These are phyloP conservation scores for Brachycybe producta DNA, from an alignment of 2,888 invertebrate genomes.

Conservation along the genomic window DNA sequence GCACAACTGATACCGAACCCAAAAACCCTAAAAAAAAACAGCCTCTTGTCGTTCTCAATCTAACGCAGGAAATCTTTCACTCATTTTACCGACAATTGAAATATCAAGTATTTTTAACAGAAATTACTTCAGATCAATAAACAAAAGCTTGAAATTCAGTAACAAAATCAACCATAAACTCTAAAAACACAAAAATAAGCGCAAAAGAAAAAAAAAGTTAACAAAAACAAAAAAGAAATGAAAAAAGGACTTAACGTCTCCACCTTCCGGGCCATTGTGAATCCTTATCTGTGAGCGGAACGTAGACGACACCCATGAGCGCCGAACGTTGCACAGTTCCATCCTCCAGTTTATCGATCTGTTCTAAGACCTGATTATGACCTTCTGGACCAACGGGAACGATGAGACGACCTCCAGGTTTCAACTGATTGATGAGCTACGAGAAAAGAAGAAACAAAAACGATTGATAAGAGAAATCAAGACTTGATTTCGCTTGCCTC, in stretches of 20 bases:
- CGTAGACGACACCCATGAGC: constrained; percentile 92
- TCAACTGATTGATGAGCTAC: constrained; percentile 71
- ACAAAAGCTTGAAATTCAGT: too few species aligned
- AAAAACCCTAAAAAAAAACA: too few species aligned
- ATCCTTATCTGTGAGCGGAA: constrained; percentile 80
- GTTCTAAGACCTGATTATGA: constrained; percentile 70
- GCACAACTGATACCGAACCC: too few species aligned
- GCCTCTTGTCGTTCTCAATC: too few species aligned
- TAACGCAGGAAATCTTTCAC: too few species aligned
- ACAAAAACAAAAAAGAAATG: not conserved
- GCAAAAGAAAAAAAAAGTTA: not conserved
- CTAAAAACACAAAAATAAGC: not conserved
- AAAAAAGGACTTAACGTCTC: not conserved
- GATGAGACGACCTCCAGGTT: constrained; percentile 80
- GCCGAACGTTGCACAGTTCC: constrained; percentile 61
- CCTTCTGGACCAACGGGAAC: constrained; percentile 80
- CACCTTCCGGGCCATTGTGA: constrained; percentile 46
- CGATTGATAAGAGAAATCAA: not conserved
- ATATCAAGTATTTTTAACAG: too few species aligned
- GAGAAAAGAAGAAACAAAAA: constrained; percentile 22
- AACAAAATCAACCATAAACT: not conserved
- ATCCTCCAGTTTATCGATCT: constrained; percentile 75
- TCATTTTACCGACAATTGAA: too few species aligned
- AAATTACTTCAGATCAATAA: too few species aligned
- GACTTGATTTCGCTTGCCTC: constrained; percentile 43